These are phyloP conservation scores for Drosophila trichaetosa DNA, from an alignment of 2,888 invertebrate species.

Conservation along the genomic window DNA sequence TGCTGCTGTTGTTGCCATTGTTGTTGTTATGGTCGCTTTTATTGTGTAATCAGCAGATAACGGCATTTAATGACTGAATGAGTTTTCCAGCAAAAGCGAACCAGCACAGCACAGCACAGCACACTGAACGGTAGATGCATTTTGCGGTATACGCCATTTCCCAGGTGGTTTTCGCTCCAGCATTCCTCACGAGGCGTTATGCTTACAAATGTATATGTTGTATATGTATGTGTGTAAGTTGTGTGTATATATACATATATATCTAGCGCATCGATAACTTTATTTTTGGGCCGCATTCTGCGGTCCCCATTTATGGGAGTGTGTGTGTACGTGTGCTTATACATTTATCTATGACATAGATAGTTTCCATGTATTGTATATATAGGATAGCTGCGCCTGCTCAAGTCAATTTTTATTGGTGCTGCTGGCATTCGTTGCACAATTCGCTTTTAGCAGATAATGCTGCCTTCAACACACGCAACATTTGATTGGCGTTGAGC, in stretches of 20 bases:
- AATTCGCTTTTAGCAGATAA: slow-evolving; percentile 47
- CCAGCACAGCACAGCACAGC: slow-evolving; percentile 4
- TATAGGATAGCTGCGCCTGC: slow-evolving; percentile 14
- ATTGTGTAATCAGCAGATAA: slow-evolving; percentile 84
- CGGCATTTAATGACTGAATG: slow-evolving; percentile 84
- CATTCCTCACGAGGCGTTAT: slow-evolving; percentile 71
- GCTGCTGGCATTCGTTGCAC: slow-evolving; percentile 37
- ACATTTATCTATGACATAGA: slow-evolving; percentile 36
- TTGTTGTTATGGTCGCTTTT: slow-evolving; percentile 71
- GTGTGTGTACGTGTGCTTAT: neutral
- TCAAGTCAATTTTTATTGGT: slow-evolving; percentile 54
- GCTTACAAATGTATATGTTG: slow-evolving; percentile 28
- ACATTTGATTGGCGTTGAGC: slow-evolving; percentile 54
- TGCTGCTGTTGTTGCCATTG: slow-evolving; percentile 15
- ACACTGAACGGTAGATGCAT: slow-evolving; percentile 43
- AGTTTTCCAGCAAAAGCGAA: slow-evolving; percentile 51
- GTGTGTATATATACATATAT: neutral
- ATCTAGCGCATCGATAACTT: slow-evolving; percentile 66
- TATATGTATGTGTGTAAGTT: neutral
- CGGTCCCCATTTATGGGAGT: slow-evolving; percentile 48
- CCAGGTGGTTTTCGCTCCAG: slow-evolving; percentile 36
- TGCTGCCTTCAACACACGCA: slow-evolving; percentile 40
- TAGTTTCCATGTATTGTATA: slow-evolving; percentile 14
- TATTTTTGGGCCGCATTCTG: slow-evolving; percentile 66
- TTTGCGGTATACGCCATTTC: slow-evolving; percentile 54